These are phyloP conservation scores for Camponotus floridanus DNA, from an alignment of 1,140 invertebrate species.

Conservation along the genomic window DNA sequence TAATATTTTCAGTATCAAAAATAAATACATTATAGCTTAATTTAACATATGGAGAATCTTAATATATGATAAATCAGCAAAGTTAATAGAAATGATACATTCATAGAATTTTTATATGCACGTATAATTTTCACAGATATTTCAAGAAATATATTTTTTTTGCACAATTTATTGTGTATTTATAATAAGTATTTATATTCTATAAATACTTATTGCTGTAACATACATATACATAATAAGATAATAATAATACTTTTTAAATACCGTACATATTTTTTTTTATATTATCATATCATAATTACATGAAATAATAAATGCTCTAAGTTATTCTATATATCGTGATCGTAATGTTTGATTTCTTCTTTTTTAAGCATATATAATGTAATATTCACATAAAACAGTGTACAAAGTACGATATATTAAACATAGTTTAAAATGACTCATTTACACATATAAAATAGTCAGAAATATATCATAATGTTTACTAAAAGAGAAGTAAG, in stretches of 20 bases:
- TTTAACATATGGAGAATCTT: not conserved
- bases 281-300: not conserved
- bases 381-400: not conserved
- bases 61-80: not conserved
- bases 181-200: not conserved
- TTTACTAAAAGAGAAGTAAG: not conserved
- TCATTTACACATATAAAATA: constrained; percentile 5
- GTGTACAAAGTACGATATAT: constrained; percentile 21
- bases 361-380: not conserved
- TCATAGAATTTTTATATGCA: not conserved
- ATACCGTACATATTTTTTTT: not conserved
- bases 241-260: not conserved
- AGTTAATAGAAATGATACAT: not conserved
- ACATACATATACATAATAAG: not conserved
- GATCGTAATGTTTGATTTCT: not conserved
- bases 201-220: not conserved
- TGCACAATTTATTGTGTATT: not conserved
- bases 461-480: constrained; percentile 19
- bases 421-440: constrained; percentile 29
- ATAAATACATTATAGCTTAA: not conserved
- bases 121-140: not conserved
- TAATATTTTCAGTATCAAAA: constrained; percentile 1
- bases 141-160: not conserved
- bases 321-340: not conserved
- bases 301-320: not conserved